These are phyloP conservation scores for Brachyhypopomus gauderio DNA, from an alignment of 2,113 vertebrate species.

Conservation along the genomic window DNA sequence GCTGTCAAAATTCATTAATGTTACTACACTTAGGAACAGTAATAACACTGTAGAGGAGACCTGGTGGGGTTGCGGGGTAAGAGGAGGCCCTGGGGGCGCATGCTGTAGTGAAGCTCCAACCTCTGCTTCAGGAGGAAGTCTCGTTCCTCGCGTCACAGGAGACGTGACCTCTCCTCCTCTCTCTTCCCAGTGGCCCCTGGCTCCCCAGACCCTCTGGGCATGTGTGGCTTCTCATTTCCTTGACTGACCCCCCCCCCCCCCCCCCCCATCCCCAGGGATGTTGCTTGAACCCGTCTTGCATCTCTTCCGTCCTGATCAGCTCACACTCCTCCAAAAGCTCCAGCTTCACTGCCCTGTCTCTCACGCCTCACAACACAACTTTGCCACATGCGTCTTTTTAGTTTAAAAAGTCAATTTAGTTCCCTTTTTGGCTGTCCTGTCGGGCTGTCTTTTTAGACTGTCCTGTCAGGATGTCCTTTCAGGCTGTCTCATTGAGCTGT, in stretches of 20 bases:
- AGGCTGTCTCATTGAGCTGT: no score
- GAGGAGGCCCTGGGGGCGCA: slow-evolving; percentile 23
- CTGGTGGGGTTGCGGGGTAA: slow-evolving; percentile 10
- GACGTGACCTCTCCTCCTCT: slow-evolving; percentile 36
- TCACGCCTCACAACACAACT: background rate
- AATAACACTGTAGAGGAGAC: slow-evolving; percentile 1
- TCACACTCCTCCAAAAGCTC: background rate
- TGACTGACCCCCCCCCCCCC: background rate
- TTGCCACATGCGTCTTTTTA: background rate
- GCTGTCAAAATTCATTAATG: slow-evolving; percentile 20
- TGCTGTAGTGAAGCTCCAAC: background rate
- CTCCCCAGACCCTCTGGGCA: background rate
- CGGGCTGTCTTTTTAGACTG: background rate
- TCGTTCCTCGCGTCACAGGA: slow-evolving; percentile 41
- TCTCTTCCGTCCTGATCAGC: slow-evolving; percentile 4
- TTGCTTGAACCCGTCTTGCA: slow-evolving; percentile 34
- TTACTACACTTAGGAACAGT: background rate
- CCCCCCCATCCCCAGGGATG: background rate
- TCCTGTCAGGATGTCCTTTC: no score
- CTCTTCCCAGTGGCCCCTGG: background rate
- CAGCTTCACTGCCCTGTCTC: background rate
- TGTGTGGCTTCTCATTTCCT: slow-evolving; percentile 12
- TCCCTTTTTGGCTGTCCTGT: background rate
- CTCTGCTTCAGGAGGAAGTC: slow-evolving; percentile 44
- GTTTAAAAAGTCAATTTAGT: background rate